These are phyloP conservation scores for Babylonia areolata DNA, from an alignment of 1,140 invertebrate species.

Conservation along the genomic window DNA sequence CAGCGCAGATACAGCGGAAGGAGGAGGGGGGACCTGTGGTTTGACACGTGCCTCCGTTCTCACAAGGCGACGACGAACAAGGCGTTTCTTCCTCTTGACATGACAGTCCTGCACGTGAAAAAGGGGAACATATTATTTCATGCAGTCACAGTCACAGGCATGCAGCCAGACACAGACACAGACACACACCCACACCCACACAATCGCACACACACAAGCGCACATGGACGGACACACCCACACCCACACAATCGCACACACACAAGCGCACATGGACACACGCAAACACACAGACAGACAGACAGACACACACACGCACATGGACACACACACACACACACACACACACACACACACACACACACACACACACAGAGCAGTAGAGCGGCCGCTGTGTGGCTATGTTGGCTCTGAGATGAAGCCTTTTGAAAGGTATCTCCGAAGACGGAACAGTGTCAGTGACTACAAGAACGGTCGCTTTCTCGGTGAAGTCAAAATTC, in stretches of 20 bases:
- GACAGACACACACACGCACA: not conserved
- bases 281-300: not conserved
- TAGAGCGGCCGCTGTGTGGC: no score
- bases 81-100: conserved; percentile 83
- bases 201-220: not conserved
- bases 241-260: not conserved
- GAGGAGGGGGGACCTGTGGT: no score
- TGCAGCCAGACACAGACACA: not conserved
- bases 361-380: not conserved
- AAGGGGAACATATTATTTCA: not conserved
- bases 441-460: no score
- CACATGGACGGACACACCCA: not conserved
- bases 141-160: not conserved
- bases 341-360: not conserved
- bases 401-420: no score
- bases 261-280: not conserved
- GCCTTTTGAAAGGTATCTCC: no score
- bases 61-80: conserved; percentile 91
- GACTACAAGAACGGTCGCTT: not conserved
- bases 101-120: conserved; percentile 20
- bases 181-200: conserved; percentile 13
- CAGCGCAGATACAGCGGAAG: conserved; percentile 11
- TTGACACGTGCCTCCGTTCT: conserved; percentile 19
- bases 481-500: not conserved
- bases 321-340: not conserved